Percentiles rank a stretch among this genome's conserved stretches.
These are phyloP conservation scores for Rutilus rutilus DNA, from an alignment of 2,113 vertebrate genomes.

Conservation along the genomic window DNA sequence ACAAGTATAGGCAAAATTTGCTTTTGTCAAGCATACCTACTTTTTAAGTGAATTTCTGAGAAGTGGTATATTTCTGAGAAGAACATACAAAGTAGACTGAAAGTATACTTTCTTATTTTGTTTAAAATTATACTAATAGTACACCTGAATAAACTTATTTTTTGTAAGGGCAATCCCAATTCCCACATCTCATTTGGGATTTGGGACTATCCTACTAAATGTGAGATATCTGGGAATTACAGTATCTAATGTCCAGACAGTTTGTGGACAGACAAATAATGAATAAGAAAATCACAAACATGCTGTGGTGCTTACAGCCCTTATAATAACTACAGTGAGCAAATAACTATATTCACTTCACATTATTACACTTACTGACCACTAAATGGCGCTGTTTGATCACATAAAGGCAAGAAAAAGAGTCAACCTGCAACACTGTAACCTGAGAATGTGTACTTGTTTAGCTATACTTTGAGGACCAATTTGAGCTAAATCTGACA, in stretches of 20 bases:
- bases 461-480: neutral
- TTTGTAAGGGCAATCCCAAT: too few species aligned
- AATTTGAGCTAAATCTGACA: neutral
- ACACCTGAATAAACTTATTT: too few species aligned
- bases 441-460: neutral
- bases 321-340: neutral
- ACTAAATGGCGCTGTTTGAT: neutral
- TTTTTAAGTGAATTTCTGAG: too few species aligned
- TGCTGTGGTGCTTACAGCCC: neutral
- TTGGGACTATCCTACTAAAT: neutral
- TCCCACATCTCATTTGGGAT: too few species aligned
- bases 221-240: neutral
- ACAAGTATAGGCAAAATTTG: too few species aligned
- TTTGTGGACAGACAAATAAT: neutral
- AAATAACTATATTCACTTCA: too few species aligned
- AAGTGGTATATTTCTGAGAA: too few species aligned
- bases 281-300: neutral
- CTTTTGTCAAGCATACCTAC: too few species aligned
- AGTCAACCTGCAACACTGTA: neutral
- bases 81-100: too few species aligned
- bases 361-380: neutral
- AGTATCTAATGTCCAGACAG: neutral
- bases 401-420: neutral
- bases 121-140: too few species aligned
- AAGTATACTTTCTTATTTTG: too few species aligned